Conservation (phyloP, 2,113 vertebrate species). For the Arothron firmamentum region DNA sequence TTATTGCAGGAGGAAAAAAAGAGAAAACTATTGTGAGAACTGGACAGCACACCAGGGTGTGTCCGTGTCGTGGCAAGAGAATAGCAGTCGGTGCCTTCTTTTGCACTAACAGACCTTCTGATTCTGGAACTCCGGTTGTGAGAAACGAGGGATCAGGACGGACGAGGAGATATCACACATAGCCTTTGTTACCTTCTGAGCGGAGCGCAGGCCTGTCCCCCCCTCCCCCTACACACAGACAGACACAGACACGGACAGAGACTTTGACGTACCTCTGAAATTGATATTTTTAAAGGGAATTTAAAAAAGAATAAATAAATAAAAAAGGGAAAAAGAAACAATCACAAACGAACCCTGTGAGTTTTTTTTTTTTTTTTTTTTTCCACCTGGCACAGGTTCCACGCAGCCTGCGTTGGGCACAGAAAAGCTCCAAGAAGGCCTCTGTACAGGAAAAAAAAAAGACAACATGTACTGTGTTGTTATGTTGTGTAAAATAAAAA, state of each 20-base stretch:
- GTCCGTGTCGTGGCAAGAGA: constrained; percentile 64
- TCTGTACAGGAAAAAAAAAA: constrained; percentile 80
- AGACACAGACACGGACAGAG: constrained; percentile 29
- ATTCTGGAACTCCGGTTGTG: constrained; percentile 33
- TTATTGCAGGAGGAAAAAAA: constrained; percentile 35
- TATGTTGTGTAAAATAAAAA: constrained; percentile 89
- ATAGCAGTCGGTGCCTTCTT: constrained; percentile 83
- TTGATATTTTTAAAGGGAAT: constrained; percentile 81
- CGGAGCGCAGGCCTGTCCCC: too few species aligned
- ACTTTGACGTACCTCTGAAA: constrained; percentile 80
- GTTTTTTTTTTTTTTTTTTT: constrained; percentile 65
- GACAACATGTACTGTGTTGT: constrained; percentile 86
- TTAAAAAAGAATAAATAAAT: constrained; percentile 34
- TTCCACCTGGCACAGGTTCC: constrained; percentile 75
- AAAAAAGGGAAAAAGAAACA: constrained; percentile 39
- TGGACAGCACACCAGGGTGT: constrained; percentile 52
- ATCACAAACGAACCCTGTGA: constrained; percentile 54
- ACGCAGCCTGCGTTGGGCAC: constrained; percentile 60
- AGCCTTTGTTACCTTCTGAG: constrained; percentile 75
- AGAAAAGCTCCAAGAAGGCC: constrained; percentile 56
- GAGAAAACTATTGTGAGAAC: constrained; percentile 19
- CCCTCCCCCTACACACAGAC: not conserved
- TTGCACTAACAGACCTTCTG: constrained; percentile 70
- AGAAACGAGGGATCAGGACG: constrained; percentile 25
- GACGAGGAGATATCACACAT: constrained; percentile 73